phyloP scores from a whole-genome alignment of 2,888 invertebrate species.

The Drosophila neutralis region DNA sequence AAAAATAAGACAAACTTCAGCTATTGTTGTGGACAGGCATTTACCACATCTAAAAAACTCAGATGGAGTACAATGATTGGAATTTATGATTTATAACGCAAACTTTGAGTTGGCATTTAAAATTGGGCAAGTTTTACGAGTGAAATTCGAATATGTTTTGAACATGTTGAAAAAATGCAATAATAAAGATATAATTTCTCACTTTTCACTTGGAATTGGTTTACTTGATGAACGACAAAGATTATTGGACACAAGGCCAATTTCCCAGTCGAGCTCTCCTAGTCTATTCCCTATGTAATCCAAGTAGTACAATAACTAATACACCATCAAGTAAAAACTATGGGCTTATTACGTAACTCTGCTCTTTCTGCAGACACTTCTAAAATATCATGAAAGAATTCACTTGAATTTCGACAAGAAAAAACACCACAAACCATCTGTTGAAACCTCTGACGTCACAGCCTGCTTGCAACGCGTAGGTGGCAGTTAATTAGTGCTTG shows the following conservation, averaged over 20 bases:
- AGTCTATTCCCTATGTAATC: background rate
- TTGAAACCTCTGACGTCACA: background rate
- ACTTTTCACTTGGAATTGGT: background rate
- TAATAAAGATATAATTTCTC: background rate
- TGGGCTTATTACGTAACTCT: constrained; percentile 1
- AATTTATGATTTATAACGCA: constrained; percentile 22
- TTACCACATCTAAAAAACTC: background rate
- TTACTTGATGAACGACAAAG: background rate
- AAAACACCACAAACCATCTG: background rate
- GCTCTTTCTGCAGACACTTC: background rate
- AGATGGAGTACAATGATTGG: background rate
- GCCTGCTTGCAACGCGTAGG: background rate
- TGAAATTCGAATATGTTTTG: background rate
- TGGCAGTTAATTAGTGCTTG: constrained; percentile 19
- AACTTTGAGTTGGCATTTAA: constrained; percentile 1
- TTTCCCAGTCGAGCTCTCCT: background rate
- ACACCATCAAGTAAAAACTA: background rate
- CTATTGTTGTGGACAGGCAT: constrained; percentile 3
- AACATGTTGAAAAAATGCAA: background rate
- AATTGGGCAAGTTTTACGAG: constrained; percentile 16
- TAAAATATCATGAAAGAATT: constrained; percentile 12
- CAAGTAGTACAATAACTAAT: background rate
- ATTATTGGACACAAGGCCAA: background rate
- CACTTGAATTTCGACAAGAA: background rate
- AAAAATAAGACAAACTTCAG: background rate